Evolutionary conservation across 2,888 invertebrate species (phyloP).

Genomic region (Drosophila kanekoi): DNA sequence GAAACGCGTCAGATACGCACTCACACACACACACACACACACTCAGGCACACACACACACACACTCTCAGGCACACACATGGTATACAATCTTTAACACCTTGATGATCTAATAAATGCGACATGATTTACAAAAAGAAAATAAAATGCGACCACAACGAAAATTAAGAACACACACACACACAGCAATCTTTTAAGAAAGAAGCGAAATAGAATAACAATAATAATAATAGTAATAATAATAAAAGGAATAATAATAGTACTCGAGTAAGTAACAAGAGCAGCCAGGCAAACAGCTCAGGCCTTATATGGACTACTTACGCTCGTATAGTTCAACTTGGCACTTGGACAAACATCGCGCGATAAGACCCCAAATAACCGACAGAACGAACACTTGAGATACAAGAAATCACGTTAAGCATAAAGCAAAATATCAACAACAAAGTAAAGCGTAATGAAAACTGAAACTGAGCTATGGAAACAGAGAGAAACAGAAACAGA

Average conservation of each 20-base stretch:
- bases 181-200: conserved; percentile 14
- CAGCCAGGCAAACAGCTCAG: conserved; percentile 16
- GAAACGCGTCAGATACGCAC: conserved; percentile 56
- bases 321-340: conserved; percentile 70
- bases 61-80: conserved; percentile 18
- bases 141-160: conserved; percentile 45
- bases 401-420: conserved; percentile 74
- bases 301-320: conserved; percentile 53
- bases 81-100: conserved; percentile 76
- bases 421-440: conserved; percentile 26
- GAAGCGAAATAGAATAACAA: conserved; percentile 17
- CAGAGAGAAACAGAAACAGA: conserved; percentile 19
- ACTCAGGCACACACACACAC: conserved; percentile 20
- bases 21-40: conserved; percentile 13
- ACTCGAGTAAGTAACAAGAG: conserved; percentile 40
- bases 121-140: conserved; percentile 72
- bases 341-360: conserved; percentile 75
- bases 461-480: conserved; percentile 10
- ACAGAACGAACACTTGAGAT: conserved; percentile 69
- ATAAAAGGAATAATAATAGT: conserved; percentile 15
- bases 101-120: conserved; percentile 80
- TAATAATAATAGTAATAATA: conserved; percentile 28
- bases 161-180: conserved; percentile 56
- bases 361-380: conserved; percentile 66
- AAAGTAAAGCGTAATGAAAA: conserved; percentile 24